Conservation (phyloP, 1,140 invertebrate genomes). For the Drosophila elegans region DNA sequence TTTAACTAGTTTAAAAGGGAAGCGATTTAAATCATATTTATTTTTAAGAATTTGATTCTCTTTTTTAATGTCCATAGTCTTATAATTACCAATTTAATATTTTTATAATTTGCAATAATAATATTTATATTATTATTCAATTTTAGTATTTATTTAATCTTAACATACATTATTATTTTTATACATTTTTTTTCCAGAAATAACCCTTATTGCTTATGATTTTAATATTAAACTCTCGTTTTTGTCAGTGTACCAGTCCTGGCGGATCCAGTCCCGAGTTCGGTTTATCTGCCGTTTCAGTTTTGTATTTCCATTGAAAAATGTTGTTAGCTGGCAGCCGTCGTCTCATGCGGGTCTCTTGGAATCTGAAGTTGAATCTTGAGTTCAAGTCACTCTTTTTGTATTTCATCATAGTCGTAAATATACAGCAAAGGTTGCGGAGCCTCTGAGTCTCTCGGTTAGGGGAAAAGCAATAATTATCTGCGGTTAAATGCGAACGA, state of each 20-base stretch:
- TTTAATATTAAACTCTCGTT: no score
- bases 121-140: no score
- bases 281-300: constrained; percentile 60
- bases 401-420: constrained; percentile 71
- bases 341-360: constrained; percentile 61
- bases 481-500: constrained; percentile 35
- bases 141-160: no score
- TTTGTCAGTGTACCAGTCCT: constrained; percentile 4
- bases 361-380: constrained; percentile 58
- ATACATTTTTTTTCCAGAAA: no score
- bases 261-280: constrained; percentile 12
- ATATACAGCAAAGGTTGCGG: constrained; percentile 31
- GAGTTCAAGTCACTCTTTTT: constrained; percentile 47
- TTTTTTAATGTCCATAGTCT: not conserved
- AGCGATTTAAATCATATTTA: not conserved
- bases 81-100: not conserved
- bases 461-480: constrained; percentile 33
- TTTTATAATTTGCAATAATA: not conserved
- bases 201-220: no score
- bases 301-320: constrained; percentile 69
- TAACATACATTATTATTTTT: no score
- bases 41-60: not conserved
- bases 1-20: not conserved
- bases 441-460: constrained; percentile 7
- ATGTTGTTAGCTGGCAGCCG: constrained; percentile 40